These are phyloP conservation scores for Cyclophora punctaria DNA, from an alignment of 2,888 invertebrate genomes.

Conservation along the genomic window DNA sequence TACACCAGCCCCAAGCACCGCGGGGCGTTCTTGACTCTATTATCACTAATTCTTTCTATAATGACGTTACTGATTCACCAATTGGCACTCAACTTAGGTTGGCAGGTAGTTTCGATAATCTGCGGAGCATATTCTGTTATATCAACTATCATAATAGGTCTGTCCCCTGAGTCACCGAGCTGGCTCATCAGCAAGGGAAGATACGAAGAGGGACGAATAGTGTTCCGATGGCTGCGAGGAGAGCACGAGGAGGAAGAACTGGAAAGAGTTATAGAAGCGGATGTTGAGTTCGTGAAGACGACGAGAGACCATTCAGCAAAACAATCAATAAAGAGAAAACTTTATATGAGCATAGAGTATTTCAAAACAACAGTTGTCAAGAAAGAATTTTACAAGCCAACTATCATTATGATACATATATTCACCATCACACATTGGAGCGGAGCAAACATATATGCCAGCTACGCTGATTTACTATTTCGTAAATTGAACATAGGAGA, in stretches of 20 bases:
- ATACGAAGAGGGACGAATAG: slow-evolving; percentile 61
- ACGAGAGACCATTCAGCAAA: slow-evolving; percentile 18
- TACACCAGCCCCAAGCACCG: slow-evolving; percentile 68
- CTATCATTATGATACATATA: slow-evolving; percentile 45
- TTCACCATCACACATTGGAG: slow-evolving; percentile 42
- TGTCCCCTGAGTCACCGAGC: slow-evolving; percentile 74
- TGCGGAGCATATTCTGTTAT: slow-evolving; percentile 47
- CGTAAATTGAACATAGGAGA: slow-evolving; percentile 30
- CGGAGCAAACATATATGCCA: slow-evolving; percentile 34
- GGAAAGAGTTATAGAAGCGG: slow-evolving; percentile 23
- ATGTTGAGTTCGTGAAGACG: slow-evolving; percentile 25
- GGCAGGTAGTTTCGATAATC: slow-evolving; percentile 65
- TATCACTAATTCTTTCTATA: slow-evolving; percentile 68
- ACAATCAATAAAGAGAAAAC: slow-evolving; percentile 9
- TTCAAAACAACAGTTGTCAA: slow-evolving; percentile 25
- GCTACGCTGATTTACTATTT: slow-evolving; percentile 39
- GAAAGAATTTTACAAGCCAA: slow-evolving; percentile 46
- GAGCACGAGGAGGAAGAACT: slow-evolving; percentile 40
- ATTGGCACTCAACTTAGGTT: slow-evolving; percentile 71
- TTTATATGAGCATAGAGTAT: slow-evolving; percentile 10
- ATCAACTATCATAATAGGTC: slow-evolving; percentile 43
- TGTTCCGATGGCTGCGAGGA: slow-evolving; percentile 72
- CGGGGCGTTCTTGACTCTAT: slow-evolving; percentile 70
- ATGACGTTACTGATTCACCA: slow-evolving; percentile 74
- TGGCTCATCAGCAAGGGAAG: slow-evolving; percentile 74